These are phyloP conservation scores for Drosophila borborema DNA, from an alignment of 2,888 invertebrate genomes.

Conservation along the genomic window DNA sequence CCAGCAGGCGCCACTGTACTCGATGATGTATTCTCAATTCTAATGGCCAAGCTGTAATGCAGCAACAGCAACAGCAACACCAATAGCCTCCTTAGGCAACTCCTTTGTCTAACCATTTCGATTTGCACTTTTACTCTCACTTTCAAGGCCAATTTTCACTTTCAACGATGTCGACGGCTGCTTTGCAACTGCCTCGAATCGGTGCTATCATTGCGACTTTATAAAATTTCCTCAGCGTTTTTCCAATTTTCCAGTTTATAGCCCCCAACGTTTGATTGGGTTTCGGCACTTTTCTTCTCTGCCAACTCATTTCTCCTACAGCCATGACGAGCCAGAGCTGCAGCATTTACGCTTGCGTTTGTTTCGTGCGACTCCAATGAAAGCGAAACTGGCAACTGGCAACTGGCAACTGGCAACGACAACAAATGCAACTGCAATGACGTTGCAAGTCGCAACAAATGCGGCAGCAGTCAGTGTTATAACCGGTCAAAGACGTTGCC, in stretches of 20 bases:
- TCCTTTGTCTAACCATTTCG: not conserved
- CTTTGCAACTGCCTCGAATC: constrained; percentile 62
- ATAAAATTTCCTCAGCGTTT: constrained; percentile 73
- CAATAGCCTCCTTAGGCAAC: not conserved
- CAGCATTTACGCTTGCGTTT: not conserved
- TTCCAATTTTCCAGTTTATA: constrained; percentile 74
- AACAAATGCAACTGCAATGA: constrained; percentile 49
- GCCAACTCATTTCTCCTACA: constrained; percentile 46
- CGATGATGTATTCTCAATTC: constrained; percentile 38
- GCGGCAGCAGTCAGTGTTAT: constrained; percentile 62
- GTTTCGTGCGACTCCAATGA: constrained; percentile 54
- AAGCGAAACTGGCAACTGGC: constrained; percentile 67
- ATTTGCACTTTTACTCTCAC: constrained; percentile 56
- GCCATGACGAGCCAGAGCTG: constrained; percentile 17
- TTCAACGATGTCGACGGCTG: constrained; percentile 58
- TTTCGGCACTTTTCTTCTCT: constrained; percentile 62
- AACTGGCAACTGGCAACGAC: constrained; percentile 38
- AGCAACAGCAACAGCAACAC: constrained; percentile 23
- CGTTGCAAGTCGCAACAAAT: constrained; percentile 59
- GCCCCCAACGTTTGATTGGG: constrained; percentile 45
- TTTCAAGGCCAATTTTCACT: constrained; percentile 74
- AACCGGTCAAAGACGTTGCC: constrained; percentile 70
- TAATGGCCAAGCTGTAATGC: constrained; percentile 24
- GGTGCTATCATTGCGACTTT: constrained; percentile 65
- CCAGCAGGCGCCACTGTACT: not conserved